A percentile compares a stretch with the other conserved stretches of the same genome.
Evolutionary conservation across 1,140 invertebrate species (phyloP).

Genomic region (Limonius californicus): DNA sequence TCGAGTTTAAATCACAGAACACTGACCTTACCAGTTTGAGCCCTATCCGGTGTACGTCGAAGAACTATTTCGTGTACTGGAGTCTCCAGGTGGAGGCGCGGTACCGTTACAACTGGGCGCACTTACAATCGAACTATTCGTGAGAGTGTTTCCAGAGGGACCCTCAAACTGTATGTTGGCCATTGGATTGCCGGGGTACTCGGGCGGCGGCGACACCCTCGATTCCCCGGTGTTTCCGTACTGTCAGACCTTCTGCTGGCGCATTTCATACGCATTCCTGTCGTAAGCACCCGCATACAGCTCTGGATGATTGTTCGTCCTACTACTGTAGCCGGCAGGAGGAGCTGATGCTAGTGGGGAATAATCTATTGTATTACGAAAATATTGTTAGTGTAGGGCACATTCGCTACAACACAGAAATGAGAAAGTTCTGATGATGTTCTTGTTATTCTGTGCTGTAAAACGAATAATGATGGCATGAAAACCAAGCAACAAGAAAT

Average conservation of each 20-base stretch:
- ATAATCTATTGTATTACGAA: slow-evolving; percentile 43
- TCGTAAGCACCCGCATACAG: slow-evolving; percentile 63
- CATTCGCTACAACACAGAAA: slow-evolving; percentile 34
- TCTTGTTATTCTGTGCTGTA: slow-evolving; percentile 6
- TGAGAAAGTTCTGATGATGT: slow-evolving; percentile 14
- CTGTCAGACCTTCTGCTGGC: slow-evolving; percentile 46
- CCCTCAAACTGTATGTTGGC: slow-evolving; percentile 32
- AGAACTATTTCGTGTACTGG: not conserved
- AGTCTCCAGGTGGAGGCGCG: not conserved
- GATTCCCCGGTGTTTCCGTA: slow-evolving; percentile 24
- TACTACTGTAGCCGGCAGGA: slow-evolving; percentile 45
- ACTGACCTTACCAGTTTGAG: slow-evolving; percentile 17
- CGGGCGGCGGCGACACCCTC: slow-evolving; percentile 44
- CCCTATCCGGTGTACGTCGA: not conserved
- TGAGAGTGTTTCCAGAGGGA: not conserved
- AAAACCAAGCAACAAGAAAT: too few relatives aligned
- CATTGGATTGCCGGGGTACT: slow-evolving; percentile 44
- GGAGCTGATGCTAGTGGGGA: slow-evolving; percentile 58
- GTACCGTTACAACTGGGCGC: not conserved
- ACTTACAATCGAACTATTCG: not conserved
- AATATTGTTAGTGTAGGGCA: too few relatives aligned
- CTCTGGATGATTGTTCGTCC: slow-evolving; percentile 56
- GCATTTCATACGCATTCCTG: slow-evolving; percentile 51
- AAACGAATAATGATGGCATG: too few relatives aligned
- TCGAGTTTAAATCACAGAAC: slow-evolving; percentile 37